phyloP scores from a whole-genome alignment of 1,140 invertebrate species.

The Babylonia areolata region DNA sequence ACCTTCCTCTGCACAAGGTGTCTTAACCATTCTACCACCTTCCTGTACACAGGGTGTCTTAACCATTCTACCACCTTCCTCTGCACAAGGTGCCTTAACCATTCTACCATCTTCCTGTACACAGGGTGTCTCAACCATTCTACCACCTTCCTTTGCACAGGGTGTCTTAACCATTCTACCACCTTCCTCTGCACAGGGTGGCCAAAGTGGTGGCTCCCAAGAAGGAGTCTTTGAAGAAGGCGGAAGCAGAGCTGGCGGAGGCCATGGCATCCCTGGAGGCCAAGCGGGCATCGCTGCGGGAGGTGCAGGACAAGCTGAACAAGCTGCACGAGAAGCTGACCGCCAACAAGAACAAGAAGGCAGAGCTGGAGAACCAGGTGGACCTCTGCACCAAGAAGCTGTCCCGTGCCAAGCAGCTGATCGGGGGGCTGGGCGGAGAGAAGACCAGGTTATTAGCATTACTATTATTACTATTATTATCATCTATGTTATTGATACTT shows the following conservation, averaged over 20 bases:
- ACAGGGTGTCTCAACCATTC: too few species aligned
- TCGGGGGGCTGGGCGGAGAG: constrained; percentile 76
- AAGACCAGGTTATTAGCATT: constrained; percentile 72
- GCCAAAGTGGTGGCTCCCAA: constrained; percentile 91
- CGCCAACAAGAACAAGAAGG: constrained; percentile 75
- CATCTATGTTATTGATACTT: too few species aligned
- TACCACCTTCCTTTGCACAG: too few species aligned
- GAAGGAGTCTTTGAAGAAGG: constrained; percentile 83
- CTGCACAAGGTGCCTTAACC: too few species aligned
- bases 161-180: not conserved
- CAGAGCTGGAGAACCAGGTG: constrained; percentile 75
- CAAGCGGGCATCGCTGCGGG: constrained; percentile 88
- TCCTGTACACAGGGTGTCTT: too few species aligned
- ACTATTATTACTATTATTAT: too few species aligned
- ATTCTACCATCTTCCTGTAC: too few species aligned
- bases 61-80: too few species aligned
- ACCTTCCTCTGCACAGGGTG: too few species aligned
- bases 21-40: too few species aligned
- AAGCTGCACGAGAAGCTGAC: constrained; percentile 74
- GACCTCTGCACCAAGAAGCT: constrained; percentile 76
- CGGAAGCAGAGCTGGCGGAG: constrained; percentile 82
- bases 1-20: too few species aligned
- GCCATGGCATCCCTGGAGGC: constrained; percentile 94
- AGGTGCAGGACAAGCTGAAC: constrained; percentile 78
- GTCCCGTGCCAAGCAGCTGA: constrained; percentile 76